Evolutionary conservation across 2,888 invertebrate genomes (phyloP).

Genomic region (Drosophila kanekoi): DNA sequence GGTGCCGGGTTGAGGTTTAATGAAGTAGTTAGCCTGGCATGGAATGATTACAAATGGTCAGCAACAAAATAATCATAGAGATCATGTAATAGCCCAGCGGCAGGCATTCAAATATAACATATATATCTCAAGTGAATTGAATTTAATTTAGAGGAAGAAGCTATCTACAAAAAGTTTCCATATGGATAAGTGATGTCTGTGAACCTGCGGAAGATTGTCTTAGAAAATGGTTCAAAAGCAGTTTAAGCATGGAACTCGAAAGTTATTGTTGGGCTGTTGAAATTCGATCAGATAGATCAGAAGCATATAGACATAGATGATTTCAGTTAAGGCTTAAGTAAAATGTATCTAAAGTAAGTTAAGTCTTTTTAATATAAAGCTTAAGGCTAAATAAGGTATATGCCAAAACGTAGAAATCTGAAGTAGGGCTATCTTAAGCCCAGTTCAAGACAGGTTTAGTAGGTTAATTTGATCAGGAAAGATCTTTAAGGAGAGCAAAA

Average conservation of each 20-base stretch:
- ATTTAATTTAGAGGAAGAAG: slow-evolving; percentile 9
- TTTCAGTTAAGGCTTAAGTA: no score
- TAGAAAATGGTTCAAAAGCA: not conserved
- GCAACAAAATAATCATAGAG: slow-evolving; percentile 20
- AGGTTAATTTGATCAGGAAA: no score
- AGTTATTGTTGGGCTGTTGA: no score
- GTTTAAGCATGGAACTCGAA: not conserved
- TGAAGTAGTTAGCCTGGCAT: slow-evolving; percentile 68
- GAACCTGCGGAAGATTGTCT: not conserved
- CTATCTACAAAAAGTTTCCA: not conserved
- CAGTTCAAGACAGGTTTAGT: no score
- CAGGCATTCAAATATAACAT: slow-evolving; percentile 4
- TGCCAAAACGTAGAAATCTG: no score
- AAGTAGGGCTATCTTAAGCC: no score
- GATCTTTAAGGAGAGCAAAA: no score
- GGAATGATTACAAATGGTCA: slow-evolving; percentile 47
- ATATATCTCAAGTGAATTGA: slow-evolving; percentile 3
- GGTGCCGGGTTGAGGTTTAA: slow-evolving; percentile 43
- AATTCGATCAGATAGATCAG: no score
- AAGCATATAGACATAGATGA: not conserved
- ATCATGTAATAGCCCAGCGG: slow-evolving; percentile 4
- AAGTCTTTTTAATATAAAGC: no score
- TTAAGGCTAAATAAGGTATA: no score
- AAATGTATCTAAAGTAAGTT: no score
- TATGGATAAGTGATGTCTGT: not conserved